Base-by-base conservation (phyloP, 2,113 vertebrate species). In the Tricholaema leucomelas region DNA sequence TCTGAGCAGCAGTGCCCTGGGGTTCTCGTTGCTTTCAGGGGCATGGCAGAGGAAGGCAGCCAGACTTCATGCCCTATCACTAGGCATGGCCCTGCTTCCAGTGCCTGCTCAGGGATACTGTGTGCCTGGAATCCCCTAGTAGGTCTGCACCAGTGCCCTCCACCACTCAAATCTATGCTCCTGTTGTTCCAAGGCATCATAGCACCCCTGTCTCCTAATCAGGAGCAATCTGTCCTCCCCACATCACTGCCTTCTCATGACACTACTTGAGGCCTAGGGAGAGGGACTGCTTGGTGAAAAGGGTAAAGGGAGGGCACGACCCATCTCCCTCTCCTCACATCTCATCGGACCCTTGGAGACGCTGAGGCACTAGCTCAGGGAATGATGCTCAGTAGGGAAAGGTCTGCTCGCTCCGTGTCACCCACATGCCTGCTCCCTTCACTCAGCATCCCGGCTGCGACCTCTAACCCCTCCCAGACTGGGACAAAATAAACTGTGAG, bases 41-140 rank as follows among this genome's bases (percentile, higher is more conserved):
- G 20, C 38, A 19, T 1, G 2, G 33, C 60, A 15, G 21, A 40
- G 16, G 50, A 31, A 10, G 20, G 61, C 61, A 61, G 61, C 17
- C 2, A 0, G 28, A 15, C 40, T 25, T 28, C 46, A 10, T 12
- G n/a, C n/a, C 23, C 23, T 16, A 27, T 30, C 2, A 9, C 33
- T 3, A 5, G 38, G n/a, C 5, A 7, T 1, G 12, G 48, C 23
- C 30, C 20, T 1, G 4, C 61, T 55, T 60, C 30, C 24, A 23
- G 15, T 0, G 9, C 40, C 40, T 27, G 20, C 46, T 10, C 2
- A 3, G 69, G 44, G 31, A 17, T 5, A 1, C 52, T 6, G 27
- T 2, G 2, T 5, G n/a, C 36, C 28, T 1, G 8, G 44, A 15
- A 10, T 5, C 12, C 12, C 70, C 12, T 2, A 3, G 25, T 0